These are phyloP conservation scores for Semaprochilodus insignis DNA, from an alignment of 2,797 vertebrate genomes.

Conservation along the genomic window DNA sequence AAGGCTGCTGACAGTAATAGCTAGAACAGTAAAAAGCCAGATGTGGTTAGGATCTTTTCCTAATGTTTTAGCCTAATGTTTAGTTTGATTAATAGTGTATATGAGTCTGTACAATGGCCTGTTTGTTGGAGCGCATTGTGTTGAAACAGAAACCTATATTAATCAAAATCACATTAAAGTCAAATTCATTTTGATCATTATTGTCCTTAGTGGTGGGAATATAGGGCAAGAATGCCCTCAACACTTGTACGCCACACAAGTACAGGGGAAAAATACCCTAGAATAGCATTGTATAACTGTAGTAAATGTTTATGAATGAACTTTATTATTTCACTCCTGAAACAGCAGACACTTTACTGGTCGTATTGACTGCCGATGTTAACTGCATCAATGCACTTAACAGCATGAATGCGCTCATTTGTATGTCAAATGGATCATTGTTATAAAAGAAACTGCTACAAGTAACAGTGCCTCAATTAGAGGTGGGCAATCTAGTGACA, in stretches of 20 bases:
- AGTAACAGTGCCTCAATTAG: no score
- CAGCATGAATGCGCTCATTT: no score
- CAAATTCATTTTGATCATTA: not conserved
- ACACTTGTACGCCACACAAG: not conserved
- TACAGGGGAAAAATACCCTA: not conserved
- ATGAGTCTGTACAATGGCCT: not conserved
- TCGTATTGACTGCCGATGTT: not conserved
- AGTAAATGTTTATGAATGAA: not conserved
- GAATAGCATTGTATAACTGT: not conserved
- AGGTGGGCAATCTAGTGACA: no score
- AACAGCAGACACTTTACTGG: not conserved
- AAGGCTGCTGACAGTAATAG: conserved; percentile 15
- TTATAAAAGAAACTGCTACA: no score
- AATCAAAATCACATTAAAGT: not conserved
- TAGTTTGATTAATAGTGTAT: conserved; percentile 2
- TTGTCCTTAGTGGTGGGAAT: not conserved
- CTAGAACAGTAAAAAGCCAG: not conserved
- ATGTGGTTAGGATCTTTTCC: conserved; percentile 1
- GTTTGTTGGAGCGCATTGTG: not conserved
- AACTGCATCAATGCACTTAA: not conserved
- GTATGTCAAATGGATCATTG: no score
- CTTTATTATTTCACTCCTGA: not conserved
- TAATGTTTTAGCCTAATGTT: conserved; percentile 1
- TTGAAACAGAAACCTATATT: not conserved
- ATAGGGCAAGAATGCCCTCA: not conserved